phyloP scores from a whole-genome alignment of 2,113 vertebrate species.

The Phaetusa simplex region DNA sequence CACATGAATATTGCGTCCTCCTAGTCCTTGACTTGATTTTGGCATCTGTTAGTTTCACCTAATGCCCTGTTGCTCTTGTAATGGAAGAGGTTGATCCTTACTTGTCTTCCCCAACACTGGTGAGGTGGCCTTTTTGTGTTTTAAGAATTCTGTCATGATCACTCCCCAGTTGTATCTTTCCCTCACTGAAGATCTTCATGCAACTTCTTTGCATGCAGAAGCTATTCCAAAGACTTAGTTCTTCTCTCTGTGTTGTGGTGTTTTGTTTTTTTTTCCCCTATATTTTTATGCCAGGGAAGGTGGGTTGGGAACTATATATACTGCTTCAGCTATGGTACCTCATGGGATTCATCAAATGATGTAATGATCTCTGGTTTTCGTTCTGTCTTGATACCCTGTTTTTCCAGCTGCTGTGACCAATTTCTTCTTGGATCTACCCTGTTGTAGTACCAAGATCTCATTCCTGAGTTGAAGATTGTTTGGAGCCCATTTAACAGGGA shows the following conservation, averaged over 20 bases:
- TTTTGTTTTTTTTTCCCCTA: neutral
- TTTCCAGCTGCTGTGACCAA: neutral
- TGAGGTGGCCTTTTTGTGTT: neutral
- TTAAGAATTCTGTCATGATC: neutral
- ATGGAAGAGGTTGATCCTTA: neutral
- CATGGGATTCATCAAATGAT: neutral
- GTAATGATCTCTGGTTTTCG: neutral
- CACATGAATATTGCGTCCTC: neutral
- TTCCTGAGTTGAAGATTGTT: neutral
- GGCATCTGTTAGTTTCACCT: neutral
- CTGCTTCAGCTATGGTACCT: neutral
- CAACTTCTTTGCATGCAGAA: neutral
- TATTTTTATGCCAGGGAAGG: neutral
- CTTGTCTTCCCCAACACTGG: neutral
- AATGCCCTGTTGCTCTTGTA: neutral
- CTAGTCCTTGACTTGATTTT: neutral
- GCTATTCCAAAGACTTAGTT: neutral
- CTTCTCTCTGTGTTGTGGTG: neutral
- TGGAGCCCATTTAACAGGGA: neutral
- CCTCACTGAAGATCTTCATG: neutral
- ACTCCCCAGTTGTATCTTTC: neutral
- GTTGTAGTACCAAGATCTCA: neutral
- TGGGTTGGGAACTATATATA: neutral
- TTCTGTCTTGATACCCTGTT: neutral
- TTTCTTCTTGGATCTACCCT: neutral